These are phyloP conservation scores for Echinops telfairi DNA, from an alignment of 2,113 vertebrate species.

Conservation along the genomic window DNA sequence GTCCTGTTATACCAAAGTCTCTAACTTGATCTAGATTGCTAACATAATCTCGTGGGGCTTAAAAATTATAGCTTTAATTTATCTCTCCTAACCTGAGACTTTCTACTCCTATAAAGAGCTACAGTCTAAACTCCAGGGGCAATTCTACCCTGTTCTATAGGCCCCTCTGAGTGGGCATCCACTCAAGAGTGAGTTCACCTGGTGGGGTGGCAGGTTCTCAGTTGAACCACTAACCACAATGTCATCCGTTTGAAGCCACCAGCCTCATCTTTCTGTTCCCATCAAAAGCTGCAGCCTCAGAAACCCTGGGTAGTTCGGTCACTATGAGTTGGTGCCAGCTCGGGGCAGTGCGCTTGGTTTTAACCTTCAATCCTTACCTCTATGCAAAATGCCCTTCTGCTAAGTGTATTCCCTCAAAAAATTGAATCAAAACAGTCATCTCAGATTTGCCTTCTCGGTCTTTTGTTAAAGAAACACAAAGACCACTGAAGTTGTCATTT, in stretches of 20 bases:
- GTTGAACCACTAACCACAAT: neutral
- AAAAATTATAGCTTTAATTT: slow-evolving; percentile 25
- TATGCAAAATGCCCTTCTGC: slow-evolving; percentile 6
- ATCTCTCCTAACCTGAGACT: neutral
- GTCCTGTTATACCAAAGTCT: slow-evolving; percentile 27
- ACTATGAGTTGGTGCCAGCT: neutral
- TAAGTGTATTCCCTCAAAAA: neutral
- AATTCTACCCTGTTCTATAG: too few relatives aligned
- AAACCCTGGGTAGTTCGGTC: neutral
- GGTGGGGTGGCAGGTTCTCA: neutral
- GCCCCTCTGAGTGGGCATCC: too few relatives aligned
- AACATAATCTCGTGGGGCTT: neutral
- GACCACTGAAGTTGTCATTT: neutral
- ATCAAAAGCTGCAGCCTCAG: neutral
- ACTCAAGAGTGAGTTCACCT: neutral
- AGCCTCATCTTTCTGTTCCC: neutral
- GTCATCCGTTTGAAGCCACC: neutral
- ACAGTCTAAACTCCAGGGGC: too few relatives aligned
- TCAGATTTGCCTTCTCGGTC: slow-evolving; percentile 27
- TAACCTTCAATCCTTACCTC: neutral
- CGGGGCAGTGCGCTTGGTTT: neutral
- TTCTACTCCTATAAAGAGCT: neutral
- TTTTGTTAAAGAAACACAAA: slow-evolving; percentile 37
- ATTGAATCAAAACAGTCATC: slow-evolving; percentile 2
- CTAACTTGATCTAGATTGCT: neutral